Conservation (phyloP, 2,113 vertebrate genomes). For the Otis tarda region DNA sequence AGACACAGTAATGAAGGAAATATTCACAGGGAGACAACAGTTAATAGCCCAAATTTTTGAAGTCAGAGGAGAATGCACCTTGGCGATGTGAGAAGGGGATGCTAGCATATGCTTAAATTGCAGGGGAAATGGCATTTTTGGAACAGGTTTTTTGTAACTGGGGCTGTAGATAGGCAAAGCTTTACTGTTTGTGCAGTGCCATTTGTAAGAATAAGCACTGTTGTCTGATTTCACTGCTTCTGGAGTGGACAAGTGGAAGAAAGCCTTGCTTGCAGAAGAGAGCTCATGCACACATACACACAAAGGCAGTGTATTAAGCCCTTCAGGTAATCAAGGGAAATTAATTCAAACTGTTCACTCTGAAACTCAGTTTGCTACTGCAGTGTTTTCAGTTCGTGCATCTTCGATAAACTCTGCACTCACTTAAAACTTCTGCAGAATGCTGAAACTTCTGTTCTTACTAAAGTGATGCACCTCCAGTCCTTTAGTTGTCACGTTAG, state of each 20-base stretch:
- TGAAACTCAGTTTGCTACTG: background rate
- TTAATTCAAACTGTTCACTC: background rate
- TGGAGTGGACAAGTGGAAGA: background rate
- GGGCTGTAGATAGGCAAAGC: background rate
- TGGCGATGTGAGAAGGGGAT: background rate
- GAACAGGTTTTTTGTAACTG: background rate
- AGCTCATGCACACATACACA: accelerated
- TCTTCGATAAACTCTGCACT: background rate
- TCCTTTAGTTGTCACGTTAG: background rate
- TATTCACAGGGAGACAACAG: background rate
- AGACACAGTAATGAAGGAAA: background rate
- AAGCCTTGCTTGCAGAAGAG: background rate
- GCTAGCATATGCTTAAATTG: background rate
- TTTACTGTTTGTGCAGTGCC: background rate
- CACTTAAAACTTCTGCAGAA: background rate
- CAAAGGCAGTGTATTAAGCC: background rate
- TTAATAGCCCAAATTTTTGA: background rate
- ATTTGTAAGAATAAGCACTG: background rate
- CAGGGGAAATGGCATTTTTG: background rate
- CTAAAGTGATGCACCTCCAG: background rate
- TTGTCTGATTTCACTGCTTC: background rate
- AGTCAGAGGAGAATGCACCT: background rate
- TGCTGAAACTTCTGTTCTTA: background rate
- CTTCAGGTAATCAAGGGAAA: background rate
- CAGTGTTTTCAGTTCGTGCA: background rate